Evolutionary conservation across 2,113 vertebrate genomes (phyloP).

Genomic region (Pycnonotus jocosus): DNA sequence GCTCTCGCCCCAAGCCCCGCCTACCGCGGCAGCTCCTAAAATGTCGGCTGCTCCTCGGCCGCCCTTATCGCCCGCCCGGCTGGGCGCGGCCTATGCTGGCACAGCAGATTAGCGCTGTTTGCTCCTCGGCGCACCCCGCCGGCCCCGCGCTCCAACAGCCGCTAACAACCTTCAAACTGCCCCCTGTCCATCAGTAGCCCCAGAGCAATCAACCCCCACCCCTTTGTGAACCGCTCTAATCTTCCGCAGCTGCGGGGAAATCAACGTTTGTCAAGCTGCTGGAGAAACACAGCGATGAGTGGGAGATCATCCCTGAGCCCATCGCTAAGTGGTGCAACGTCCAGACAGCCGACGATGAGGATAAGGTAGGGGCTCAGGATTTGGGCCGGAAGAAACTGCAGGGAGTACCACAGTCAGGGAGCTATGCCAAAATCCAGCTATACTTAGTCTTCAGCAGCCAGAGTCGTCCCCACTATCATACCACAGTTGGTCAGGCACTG

Average conservation of each 20-base stretch:
- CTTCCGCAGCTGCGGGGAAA: conserved; percentile 71
- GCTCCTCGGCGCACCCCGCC: neutral
- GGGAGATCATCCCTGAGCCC: conserved; percentile 77
- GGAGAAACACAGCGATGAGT: conserved; percentile 69
- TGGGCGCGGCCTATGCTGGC: neutral
- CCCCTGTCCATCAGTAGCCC: fast-evolving
- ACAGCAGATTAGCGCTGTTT: neutral
- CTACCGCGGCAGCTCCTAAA: neutral
- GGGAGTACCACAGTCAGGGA: neutral
- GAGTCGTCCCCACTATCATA: neutral
- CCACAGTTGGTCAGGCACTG: neutral
- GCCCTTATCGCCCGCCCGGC: neutral
- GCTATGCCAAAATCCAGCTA: neutral
- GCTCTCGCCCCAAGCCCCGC: neutral
- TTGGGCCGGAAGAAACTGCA: no score
- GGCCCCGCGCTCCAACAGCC: no score
- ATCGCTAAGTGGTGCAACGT: conserved; percentile 81
- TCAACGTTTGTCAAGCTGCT: conserved; percentile 74
- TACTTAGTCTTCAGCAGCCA: neutral
- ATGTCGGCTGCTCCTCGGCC: neutral
- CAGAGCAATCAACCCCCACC: fast-evolving
- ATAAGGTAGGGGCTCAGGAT: conserved; percentile 11
- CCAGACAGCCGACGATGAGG: conserved; percentile 62
- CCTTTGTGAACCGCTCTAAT: neutral
- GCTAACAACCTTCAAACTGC: fast-evolving